Percentiles rank a stretch among this genome's conserved stretches.
Evolutionary conservation across 2,888 invertebrate species (phyloP).

Genomic region (Ferdinandea cuprea): DNA sequence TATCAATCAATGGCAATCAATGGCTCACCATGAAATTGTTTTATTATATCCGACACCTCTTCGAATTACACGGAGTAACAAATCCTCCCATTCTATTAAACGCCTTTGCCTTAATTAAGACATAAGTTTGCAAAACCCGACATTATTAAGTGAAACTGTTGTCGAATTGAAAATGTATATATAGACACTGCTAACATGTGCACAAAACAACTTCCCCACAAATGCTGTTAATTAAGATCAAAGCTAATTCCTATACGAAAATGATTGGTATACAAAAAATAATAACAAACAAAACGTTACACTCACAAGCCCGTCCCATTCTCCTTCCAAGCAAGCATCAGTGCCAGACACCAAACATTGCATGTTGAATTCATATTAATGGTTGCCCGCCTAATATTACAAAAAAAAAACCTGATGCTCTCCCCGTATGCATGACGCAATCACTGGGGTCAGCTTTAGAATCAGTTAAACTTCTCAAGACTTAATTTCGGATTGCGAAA

Average conservation of each 20-base stretch:
- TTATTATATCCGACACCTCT: too few relatives aligned
- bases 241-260: conserved; percentile 52
- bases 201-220: conserved; percentile 12
- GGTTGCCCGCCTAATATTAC: conserved; percentile 28
- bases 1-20: too few relatives aligned
- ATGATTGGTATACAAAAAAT: conserved; percentile 44
- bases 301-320: conserved; percentile 43
- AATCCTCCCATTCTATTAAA: conserved; percentile 49
- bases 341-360: neutral
- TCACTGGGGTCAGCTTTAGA: conserved; percentile 3
- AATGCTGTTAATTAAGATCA: conserved; percentile 66
- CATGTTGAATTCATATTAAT: conserved; percentile 35
- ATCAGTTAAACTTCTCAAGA: neutral
- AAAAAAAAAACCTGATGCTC: neutral
- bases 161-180: conserved; percentile 20
- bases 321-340: neutral
- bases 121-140: conserved; percentile 38
- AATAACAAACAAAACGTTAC: neutral
- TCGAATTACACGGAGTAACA: too few relatives aligned
- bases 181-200: conserved; percentile 25
- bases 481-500: neutral
- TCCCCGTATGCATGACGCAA: conserved; percentile 6
- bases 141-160: conserved; percentile 25
- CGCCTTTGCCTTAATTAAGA: conserved; percentile 61
- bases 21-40: too few relatives aligned